Evolutionary conservation across 2,113 vertebrate species (phyloP).

Genomic region (Phoenicopterus ruber): DNA sequence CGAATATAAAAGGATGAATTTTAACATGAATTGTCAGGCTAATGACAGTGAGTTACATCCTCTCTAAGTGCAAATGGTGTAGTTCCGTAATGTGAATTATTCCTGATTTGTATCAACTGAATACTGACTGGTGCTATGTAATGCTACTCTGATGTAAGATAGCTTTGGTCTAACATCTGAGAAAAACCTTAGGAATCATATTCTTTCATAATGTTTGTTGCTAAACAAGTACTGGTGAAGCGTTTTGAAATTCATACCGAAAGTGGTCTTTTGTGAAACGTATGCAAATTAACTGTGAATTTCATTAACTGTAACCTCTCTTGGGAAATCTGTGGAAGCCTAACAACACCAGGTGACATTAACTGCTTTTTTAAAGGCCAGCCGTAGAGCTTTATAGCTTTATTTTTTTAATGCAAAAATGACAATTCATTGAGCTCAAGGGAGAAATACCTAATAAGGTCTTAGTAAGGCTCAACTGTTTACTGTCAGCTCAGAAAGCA

Average conservation of each 20-base stretch:
- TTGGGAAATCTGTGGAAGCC: background rate
- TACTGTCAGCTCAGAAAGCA: background rate
- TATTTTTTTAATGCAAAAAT: background rate
- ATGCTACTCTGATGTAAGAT: background rate
- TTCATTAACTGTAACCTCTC: background rate
- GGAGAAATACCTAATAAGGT: background rate
- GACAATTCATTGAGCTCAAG: background rate
- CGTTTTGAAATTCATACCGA: background rate
- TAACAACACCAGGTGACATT: background rate
- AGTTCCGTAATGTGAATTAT: background rate
- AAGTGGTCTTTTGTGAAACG: background rate
- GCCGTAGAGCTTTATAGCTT: background rate
- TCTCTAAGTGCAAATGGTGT: background rate
- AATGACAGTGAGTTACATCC: background rate
- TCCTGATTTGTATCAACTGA: background rate
- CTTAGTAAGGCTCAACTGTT: background rate
- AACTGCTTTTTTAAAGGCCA: background rate
- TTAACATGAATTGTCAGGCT: background rate
- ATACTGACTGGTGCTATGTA: background rate
- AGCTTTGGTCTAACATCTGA: background rate
- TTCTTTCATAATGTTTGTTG: background rate
- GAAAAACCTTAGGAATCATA: background rate
- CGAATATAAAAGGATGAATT: background rate
- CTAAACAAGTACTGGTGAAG: background rate
- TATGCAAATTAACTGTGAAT: background rate